Evolutionary conservation across 2,888 invertebrate genomes (phyloP).

Genomic region (Sphaeridia pumilis): DNA sequence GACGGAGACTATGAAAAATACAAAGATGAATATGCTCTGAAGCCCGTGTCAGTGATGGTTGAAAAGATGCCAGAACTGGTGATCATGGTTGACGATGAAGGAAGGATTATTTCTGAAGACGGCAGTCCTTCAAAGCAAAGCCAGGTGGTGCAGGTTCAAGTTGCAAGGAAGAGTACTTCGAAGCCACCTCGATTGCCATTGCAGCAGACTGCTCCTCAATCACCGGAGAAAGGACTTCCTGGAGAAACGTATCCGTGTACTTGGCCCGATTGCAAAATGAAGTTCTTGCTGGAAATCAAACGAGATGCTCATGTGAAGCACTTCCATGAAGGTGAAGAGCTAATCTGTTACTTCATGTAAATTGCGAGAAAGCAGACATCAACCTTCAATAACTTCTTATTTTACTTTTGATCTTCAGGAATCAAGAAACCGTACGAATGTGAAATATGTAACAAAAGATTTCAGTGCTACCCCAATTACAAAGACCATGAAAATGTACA

Average conservation of each 20-base stretch:
- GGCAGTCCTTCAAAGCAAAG: background rate
- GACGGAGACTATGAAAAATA: background rate
- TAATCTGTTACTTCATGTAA: background rate
- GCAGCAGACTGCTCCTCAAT: background rate
- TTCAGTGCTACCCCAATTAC: background rate
- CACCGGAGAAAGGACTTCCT: background rate
- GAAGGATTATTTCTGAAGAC: background rate
- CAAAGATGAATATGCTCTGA: background rate
- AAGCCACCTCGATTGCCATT: background rate
- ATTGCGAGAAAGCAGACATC: background rate
- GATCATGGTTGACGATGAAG: background rate
- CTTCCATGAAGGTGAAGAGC: background rate
- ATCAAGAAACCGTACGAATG: constrained; percentile 3
- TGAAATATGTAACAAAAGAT: background rate
- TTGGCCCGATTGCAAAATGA: background rate
- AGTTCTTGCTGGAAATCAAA: constrained; percentile 1
- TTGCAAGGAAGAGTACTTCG: background rate
- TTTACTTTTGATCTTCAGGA: background rate
- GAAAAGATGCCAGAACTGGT: background rate
- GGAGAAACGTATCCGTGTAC: background rate
- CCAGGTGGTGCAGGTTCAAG: background rate
- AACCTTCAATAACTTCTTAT: background rate
- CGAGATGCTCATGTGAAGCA: background rate
- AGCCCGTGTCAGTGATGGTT: background rate
- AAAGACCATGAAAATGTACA: background rate